Conservation (phyloP, 2,888 invertebrate species). For the Leptogaster cylindrica region DNA sequence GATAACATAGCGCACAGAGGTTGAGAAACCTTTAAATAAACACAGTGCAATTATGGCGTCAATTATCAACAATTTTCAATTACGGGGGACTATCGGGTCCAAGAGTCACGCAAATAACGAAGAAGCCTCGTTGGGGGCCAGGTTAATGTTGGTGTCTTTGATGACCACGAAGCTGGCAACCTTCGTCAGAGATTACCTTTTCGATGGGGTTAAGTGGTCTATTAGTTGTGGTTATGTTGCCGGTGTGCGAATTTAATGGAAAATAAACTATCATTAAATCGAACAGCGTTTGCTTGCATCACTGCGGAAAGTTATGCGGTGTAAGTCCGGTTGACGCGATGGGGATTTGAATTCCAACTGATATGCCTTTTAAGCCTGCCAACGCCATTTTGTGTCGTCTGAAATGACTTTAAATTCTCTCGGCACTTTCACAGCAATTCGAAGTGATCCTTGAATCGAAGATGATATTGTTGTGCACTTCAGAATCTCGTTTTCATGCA, state of each 20-base stretch:
- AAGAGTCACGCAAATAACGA: conserved; percentile 24
- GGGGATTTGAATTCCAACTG: too few species aligned
- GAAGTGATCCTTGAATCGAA: too few species aligned
- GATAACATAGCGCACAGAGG: conserved; percentile 15
- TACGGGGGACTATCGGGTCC: conserved; percentile 25
- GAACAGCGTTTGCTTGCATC: conserved; percentile 1
- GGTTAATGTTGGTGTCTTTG: too few species aligned
- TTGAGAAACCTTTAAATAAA: conserved; percentile 3
- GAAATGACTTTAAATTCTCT: too few species aligned
- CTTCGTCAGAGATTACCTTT: conserved; percentile 21
- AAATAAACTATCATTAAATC: neutral
- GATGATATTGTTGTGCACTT: too few species aligned
- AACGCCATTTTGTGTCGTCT: too few species aligned
- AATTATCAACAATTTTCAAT: conserved; percentile 36
- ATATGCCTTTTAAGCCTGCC: too few species aligned
- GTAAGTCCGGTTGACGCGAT: too few species aligned
- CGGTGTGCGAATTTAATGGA: conserved; percentile 24
- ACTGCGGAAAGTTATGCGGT: too few species aligned
- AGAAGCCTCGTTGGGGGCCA: neutral
- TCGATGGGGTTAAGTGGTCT: conserved; percentile 27
- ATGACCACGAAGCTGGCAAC: neutral
- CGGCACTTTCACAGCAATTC: too few species aligned
- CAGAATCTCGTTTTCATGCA: too few species aligned
- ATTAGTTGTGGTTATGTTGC: conserved; percentile 11
- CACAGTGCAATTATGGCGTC: neutral